Percentiles rank a stretch among this genome's conserved stretches.
Conservation (phyloP, 2,797 vertebrate genomes). For the Cyclopterus lumpus region DNA sequence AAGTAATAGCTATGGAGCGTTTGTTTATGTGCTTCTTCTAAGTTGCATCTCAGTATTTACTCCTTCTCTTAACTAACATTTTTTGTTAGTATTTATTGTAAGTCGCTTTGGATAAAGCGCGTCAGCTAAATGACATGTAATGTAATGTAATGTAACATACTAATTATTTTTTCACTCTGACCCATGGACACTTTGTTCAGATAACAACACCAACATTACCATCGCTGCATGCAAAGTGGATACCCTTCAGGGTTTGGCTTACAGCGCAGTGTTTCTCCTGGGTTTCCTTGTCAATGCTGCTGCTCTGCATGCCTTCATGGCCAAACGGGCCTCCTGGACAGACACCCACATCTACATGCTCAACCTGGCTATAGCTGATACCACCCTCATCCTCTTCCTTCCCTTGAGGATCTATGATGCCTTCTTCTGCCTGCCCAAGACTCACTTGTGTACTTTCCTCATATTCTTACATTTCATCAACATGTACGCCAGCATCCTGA, state of each 20-base stretch:
- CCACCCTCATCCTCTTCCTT: slow-evolving; percentile 82
- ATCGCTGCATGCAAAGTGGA: fast-evolving
- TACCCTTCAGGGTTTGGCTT: slow-evolving; percentile 40
- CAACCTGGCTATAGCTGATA: slow-evolving; percentile 76
- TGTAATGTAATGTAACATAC: no score
- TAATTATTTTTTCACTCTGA: slow-evolving; percentile 5
- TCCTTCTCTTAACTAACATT: neutral
- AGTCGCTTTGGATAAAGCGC: no score
- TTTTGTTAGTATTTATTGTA: no score
- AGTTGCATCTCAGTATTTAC: neutral
- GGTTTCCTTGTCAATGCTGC: slow-evolving; percentile 71
- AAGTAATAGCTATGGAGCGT: neutral
- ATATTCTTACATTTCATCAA: slow-evolving; percentile 75
- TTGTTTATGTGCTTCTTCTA: neutral
- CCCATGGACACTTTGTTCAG: slow-evolving; percentile 9
- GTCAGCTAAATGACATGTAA: no score
- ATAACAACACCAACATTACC: neutral
- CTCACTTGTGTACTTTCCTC: slow-evolving; percentile 63
- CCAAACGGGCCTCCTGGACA: slow-evolving; percentile 65
- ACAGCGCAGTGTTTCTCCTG: slow-evolving; percentile 68
- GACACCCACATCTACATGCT: slow-evolving; percentile 81
- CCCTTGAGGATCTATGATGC: slow-evolving; percentile 79
- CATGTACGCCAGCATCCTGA: slow-evolving; percentile 83
- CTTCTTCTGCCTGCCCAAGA: slow-evolving; percentile 23
- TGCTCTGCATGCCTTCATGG: slow-evolving; percentile 68